Evolutionary conservation across 2,797 vertebrate genomes (phyloP).

Genomic region (Cossypha niveicapilla): DNA sequence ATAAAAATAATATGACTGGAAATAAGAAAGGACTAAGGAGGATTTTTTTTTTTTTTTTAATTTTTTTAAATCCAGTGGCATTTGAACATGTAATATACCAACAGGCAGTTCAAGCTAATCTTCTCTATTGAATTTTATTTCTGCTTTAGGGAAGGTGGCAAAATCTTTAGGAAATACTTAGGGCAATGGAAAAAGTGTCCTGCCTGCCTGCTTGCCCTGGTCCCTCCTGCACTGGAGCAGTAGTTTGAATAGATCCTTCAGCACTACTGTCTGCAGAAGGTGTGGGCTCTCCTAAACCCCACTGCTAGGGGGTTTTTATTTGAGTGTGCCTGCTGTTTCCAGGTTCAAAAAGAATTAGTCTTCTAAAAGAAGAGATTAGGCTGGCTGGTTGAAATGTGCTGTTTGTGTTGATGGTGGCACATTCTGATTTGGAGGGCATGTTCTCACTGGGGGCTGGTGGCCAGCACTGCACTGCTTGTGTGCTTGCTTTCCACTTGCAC

Average conservation of each 20-base stretch:
- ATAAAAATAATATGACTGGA: background rate
- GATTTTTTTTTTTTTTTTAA: background rate
- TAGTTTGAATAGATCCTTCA: background rate
- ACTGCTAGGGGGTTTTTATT: background rate
- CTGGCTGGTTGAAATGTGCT: background rate
- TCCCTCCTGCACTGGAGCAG: background rate
- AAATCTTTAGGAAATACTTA: background rate
- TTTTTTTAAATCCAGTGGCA: background rate
- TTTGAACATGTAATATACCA: background rate
- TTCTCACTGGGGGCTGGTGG: background rate
- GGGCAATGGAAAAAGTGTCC: background rate
- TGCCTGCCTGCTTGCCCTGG: background rate
- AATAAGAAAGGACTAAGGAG: background rate
- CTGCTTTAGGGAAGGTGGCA: background rate
- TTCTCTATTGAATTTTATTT: background rate
- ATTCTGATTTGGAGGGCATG: conserved; percentile 3
- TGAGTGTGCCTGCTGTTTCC: background rate
- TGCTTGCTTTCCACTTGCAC: background rate
- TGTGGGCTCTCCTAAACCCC: background rate
- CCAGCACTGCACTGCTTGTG: background rate
- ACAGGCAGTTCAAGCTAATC: background rate
- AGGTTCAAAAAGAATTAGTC: background rate
- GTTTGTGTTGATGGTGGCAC: conserved; percentile 46
- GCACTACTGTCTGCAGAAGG: background rate
- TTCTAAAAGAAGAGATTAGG: conserved; percentile 22